Conservation (phyloP, 2,113 vertebrate genomes). For the Grammomys surdaster region DNA sequence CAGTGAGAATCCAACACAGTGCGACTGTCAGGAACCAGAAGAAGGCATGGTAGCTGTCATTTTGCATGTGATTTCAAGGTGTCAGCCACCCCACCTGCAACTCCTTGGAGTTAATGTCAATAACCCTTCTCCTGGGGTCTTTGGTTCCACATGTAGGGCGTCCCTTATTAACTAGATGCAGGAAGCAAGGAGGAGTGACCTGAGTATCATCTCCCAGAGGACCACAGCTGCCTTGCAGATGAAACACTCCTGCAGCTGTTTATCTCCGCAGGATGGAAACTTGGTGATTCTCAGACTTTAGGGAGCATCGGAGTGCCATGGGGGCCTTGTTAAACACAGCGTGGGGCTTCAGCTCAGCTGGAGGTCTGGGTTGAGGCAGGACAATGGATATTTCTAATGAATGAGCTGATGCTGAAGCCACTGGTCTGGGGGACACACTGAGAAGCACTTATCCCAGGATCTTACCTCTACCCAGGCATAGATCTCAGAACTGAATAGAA, state of each 20-base stretch:
- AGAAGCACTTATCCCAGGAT: background rate
- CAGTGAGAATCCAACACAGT: background rate
- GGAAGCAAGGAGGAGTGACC: background rate
- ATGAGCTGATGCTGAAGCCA: background rate
- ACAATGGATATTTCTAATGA: background rate
- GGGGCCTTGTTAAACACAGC: background rate
- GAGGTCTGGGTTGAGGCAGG: background rate
- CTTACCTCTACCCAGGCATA: fast-evolving
- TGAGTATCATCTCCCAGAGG: too few relatives aligned
- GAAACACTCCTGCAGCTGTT: background rate
- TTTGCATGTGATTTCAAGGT: background rate
- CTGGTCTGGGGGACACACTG: background rate
- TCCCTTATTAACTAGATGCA: background rate
- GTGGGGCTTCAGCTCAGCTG: background rate
- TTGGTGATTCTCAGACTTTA: background rate
- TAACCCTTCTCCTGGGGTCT: background rate
- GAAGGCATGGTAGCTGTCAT: fast-evolving
- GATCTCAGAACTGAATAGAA: background rate
- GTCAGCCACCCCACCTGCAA: background rate
- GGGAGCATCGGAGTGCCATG: background rate
- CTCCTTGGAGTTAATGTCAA: background rate
- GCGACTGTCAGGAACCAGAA: background rate
- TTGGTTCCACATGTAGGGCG: background rate
- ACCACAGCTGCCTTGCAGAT: background rate
- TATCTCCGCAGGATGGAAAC: background rate